Conservation (phyloP, 37 sponge, comb jelly and placozoan genomes). For the Chondrilla cf. caribensis region DNA sequence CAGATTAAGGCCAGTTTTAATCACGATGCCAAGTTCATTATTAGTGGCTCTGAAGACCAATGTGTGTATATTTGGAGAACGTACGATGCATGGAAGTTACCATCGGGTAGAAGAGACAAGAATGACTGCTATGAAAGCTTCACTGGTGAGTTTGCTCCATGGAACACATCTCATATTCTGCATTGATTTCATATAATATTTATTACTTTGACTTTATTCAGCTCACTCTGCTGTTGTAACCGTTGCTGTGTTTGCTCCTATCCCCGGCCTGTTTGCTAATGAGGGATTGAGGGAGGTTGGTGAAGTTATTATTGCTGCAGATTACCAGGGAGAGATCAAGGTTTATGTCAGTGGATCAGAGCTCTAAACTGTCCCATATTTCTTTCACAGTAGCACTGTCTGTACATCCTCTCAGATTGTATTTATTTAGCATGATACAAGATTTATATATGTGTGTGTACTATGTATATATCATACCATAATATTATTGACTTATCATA, state of each 20-base stretch:
- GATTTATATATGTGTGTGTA: too few species aligned
- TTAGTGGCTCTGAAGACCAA: conserved; percentile 93
- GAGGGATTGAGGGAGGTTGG: conserved; percentile 76
- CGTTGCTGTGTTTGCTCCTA: conserved; percentile 87
- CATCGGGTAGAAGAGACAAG: conserved; percentile 79
- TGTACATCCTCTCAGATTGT: too few species aligned
- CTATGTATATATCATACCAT: too few species aligned
- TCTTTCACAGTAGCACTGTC: too few species aligned
- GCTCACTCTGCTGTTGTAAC: conserved; percentile 85
- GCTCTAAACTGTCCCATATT: conserved; percentile 17
- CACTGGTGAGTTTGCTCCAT: conserved; percentile 38
- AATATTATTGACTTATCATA: too few species aligned
- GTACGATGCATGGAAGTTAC: conserved; percentile 68
- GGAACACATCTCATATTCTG: not conserved
- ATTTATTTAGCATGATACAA: too few species aligned
- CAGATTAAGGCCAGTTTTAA: conserved; percentile 91
- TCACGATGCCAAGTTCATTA: conserved; percentile 80
- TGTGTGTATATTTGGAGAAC: conserved; percentile 86
- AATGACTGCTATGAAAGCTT: conserved; percentile 90
- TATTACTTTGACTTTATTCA: conserved; percentile 6
- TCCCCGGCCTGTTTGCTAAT: conserved; percentile 84
- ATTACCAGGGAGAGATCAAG: conserved; percentile 86
- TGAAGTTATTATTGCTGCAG: conserved; percentile 87
- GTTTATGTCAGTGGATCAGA: conserved; percentile 72
- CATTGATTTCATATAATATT: not conserved